Evolutionary conservation across 2,797 vertebrate genomes (phyloP).

Genomic region (Tenualosa thibaudeaui): DNA sequence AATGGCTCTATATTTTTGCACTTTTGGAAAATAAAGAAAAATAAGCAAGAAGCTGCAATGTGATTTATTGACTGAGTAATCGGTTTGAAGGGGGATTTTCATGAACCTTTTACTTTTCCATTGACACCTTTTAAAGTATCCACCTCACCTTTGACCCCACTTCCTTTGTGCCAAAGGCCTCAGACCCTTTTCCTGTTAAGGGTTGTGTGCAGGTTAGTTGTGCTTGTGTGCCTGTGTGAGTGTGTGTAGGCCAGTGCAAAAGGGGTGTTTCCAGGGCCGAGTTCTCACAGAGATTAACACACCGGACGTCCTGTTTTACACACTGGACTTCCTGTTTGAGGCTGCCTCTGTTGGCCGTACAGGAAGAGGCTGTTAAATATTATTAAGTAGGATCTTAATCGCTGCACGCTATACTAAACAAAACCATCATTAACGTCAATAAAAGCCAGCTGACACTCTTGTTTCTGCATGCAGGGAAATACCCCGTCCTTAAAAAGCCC

Average conservation of each 20-base stretch:
- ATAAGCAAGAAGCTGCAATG: slow-evolving; percentile 49
- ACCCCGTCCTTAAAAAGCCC: slow-evolving; percentile 17
- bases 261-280: slow-evolving; percentile 8
- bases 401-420: slow-evolving; percentile 40
- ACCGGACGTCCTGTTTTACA: slow-evolving; percentile 19
- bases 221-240: slow-evolving; percentile 29
- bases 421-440: slow-evolving; percentile 38
- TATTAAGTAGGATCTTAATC: slow-evolving; percentile 45
- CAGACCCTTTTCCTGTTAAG: slow-evolving; percentile 8
- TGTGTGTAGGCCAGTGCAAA: slow-evolving; percentile 23
- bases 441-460: slow-evolving; percentile 30
- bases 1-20: slow-evolving; percentile 71
- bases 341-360: slow-evolving; percentile 35
- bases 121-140: slow-evolving; percentile 8
- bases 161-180: slow-evolving; percentile 11
- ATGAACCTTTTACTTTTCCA: slow-evolving; percentile 32
- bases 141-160: slow-evolving; percentile 20
- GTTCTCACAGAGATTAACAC: slow-evolving; percentile 44
- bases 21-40: slow-evolving; percentile 77
- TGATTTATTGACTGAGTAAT: not conserved
- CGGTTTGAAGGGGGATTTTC: slow-evolving; percentile 25
- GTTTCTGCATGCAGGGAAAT: not conserved
- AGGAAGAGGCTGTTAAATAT: slow-evolving; percentile 25
- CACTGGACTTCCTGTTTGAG: slow-evolving; percentile 45
- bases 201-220: slow-evolving; percentile 7